Evolutionary conservation across 2,113 vertebrate genomes (phyloP).

Genomic region (Mormyrus lacerda): DNA sequence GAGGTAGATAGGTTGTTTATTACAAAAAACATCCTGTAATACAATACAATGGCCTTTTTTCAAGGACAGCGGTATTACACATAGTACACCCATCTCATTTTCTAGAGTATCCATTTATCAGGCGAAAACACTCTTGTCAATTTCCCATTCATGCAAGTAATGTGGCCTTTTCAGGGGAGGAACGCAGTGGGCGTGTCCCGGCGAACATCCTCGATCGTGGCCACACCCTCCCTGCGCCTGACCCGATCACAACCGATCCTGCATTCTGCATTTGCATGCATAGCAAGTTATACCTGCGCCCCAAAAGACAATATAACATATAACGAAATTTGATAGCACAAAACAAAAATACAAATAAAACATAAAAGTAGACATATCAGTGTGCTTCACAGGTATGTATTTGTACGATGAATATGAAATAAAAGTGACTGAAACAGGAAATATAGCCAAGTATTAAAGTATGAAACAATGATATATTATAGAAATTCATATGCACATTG

Average conservation of each 20-base stretch:
- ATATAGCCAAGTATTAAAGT: too few relatives aligned
- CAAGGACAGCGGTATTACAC: neutral
- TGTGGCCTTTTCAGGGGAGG: neutral
- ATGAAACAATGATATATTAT: too few relatives aligned
- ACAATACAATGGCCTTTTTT: neutral
- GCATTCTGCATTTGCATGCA: neutral
- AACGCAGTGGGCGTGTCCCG: constrained; percentile 28
- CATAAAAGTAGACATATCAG: neutral
- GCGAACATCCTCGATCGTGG: constrained; percentile 29
- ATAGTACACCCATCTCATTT: neutral
- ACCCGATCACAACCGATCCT: constrained; percentile 38
- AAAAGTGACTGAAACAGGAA: too few relatives aligned
- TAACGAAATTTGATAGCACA: neutral
- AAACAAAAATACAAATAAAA: neutral
- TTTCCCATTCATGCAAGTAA: constrained; percentile 4
- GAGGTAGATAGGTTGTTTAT: neutral
- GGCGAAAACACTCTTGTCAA: neutral
- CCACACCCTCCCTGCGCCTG: constrained; percentile 33
- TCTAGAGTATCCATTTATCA: constrained; percentile 14
- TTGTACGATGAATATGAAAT: too few relatives aligned
- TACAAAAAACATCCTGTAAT: neutral
- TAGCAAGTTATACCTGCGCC: neutral
- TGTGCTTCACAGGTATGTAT: too few relatives aligned
- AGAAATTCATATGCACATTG: neutral
- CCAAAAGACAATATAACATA: neutral